Evolutionary conservation across 2,797 vertebrate genomes (phyloP).

Genomic region (Sebastolobus altivelis): DNA sequence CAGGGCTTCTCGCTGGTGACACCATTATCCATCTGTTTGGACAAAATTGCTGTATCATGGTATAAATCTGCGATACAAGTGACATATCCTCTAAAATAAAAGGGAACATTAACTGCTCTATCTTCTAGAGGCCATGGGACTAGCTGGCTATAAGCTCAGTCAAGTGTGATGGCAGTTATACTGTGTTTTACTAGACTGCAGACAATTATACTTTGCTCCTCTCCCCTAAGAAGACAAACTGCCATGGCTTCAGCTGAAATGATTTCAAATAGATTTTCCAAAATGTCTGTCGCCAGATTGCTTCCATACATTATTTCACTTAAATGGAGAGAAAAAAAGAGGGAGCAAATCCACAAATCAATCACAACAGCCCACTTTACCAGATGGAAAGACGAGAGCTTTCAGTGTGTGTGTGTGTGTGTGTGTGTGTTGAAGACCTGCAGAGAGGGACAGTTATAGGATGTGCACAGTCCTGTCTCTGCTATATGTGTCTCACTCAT

Average conservation of each 20-base stretch:
- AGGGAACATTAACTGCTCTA: constrained; percentile 99
- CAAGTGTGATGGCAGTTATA: constrained; percentile 99
- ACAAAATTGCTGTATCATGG: constrained; percentile 99
- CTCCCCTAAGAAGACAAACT: constrained; percentile 99
- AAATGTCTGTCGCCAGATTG: constrained; percentile 99
- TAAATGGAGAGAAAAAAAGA: constrained; percentile 97
- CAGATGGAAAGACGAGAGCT: constrained; percentile 82
- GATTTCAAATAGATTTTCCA: constrained; percentile 99
- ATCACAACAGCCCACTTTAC: constrained; percentile 86
- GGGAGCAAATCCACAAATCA: constrained; percentile 98
- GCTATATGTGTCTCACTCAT: constrained; percentile 71
- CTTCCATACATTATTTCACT: constrained; percentile 99
- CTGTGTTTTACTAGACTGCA: constrained; percentile 99
- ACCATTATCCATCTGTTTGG: constrained; percentile 99
- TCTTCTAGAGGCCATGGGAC: constrained; percentile 99
- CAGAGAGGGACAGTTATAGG: constrained; percentile 78
- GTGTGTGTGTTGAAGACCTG: constrained; percentile 66
- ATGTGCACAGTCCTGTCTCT: constrained; percentile 71
- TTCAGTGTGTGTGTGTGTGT: constrained; percentile 48
- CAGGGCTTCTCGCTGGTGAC: constrained; percentile 97
- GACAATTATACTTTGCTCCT: constrained; percentile 99
- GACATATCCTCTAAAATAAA: constrained; percentile 99
- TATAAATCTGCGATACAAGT: constrained; percentile 99
- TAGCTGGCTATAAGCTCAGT: constrained; percentile 99
- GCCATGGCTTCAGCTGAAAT: constrained; percentile 99